Conservation (phyloP, 2,113 vertebrate genomes). For the Sebastes fasciatus region DNA sequence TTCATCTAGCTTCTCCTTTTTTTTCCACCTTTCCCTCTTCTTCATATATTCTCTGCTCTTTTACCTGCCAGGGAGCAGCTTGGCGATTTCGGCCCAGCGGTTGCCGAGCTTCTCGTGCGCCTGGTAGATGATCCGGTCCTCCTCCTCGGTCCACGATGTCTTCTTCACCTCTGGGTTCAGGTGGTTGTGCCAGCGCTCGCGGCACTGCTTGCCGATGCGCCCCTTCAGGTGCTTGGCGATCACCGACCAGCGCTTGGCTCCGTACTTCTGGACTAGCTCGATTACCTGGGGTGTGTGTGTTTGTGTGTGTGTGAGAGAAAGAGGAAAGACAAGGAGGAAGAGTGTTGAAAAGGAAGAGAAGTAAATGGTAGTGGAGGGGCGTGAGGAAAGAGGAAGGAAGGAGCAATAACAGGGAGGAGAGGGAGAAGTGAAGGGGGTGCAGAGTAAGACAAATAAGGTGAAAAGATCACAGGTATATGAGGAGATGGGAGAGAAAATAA, state of each 20-base stretch:
- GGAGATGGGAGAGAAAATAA: slow-evolving; percentile 32
- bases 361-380: slow-evolving; percentile 38
- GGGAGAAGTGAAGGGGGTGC: slow-evolving; percentile 57
- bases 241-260: slow-evolving; percentile 98
- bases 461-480: slow-evolving; percentile 1
- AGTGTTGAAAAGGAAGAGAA: slow-evolving; percentile 51
- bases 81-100: slow-evolving; percentile 99
- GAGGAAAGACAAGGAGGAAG: slow-evolving; percentile 42
- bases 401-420: slow-evolving; percentile 70
- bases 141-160: slow-evolving; percentile 99
- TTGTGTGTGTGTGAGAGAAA: slow-evolving; percentile 31
- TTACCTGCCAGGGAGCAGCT: slow-evolving; percentile 98
- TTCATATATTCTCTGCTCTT: neutral
- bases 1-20: slow-evolving; percentile 49
- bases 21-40: neutral
- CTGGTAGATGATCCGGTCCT: slow-evolving; percentile 99
- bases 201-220: slow-evolving; percentile 98
- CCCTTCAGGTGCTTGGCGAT: slow-evolving; percentile 99
- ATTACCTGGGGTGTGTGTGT: slow-evolving; percentile 90
- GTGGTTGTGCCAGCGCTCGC: slow-evolving; percentile 99
- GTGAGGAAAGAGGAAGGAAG: slow-evolving; percentile 68
- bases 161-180: slow-evolving; percentile 99
- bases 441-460: slow-evolving; percentile 16
- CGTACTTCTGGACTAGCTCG: slow-evolving; percentile 98
- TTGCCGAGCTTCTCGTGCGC: slow-evolving; percentile 99